Evolutionary conservation across 35 echinoderm and acorn worm species (phyloP), one percentile per base, ranked within the genome.

Genomic region (Patiria miniata): DNA sequence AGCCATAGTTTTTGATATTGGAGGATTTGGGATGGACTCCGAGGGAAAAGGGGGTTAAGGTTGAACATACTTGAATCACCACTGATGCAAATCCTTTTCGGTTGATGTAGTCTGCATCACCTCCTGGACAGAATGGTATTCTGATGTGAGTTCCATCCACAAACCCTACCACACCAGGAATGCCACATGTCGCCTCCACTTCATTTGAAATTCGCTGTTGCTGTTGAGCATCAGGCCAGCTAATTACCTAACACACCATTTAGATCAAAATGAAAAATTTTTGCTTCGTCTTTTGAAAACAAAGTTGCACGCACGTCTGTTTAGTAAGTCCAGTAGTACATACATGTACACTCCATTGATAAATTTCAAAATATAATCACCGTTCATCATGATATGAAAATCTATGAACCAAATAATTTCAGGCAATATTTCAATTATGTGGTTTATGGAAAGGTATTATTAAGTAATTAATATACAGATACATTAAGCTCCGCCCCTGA

Each of bases 81-180:
- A 56, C 0, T 56, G 53, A 56, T 56, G 53, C 14, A 56, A 1
- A 56, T 3, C 53, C 53, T 56, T 56, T 56, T 1, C 53, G 53
- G 53, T 56, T 56, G 14, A 56, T 56, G n/a, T 56, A 56, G 53
- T 56, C 53, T 56, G 14, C 14, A 56, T 56, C 0, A 12, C 53
- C 53, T 56, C n/a, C n/a, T 1, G 53, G 53, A 56, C 53, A 56
- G 53, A 56, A 56, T 17, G 53, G 53, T n/a, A 56, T 12, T 56
- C 53, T 56, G n/a, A 56, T 56, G 53, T 56, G 53, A n/a, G 53
- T 56, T 56, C 53, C 53, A 56, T 56, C 53, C n/a, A 56, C n/a
- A n/a, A 56, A 56, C 3, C 53, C 53, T 56, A 56, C 53, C 14
- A n/a, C 53, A 56, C 53, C 53, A 56, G 53, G 8, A 54, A 54